Conservation (phyloP, 2,113 vertebrate genomes). For the Hippopotamus amphibius region DNA sequence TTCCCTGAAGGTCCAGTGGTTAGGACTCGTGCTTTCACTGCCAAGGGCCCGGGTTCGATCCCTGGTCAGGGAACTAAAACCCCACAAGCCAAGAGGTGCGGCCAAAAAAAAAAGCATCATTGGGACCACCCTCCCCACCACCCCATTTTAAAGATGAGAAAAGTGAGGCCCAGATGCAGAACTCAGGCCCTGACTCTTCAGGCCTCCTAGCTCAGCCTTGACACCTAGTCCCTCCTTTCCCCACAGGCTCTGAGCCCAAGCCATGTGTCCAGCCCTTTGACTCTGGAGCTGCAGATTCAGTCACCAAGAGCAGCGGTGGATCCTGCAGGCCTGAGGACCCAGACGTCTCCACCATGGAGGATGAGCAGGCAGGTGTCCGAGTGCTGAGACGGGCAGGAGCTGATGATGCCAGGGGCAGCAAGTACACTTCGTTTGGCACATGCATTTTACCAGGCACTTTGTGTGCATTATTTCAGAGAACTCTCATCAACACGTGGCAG, state of each 20-base stretch:
- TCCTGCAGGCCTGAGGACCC: slow-evolving; percentile 35
- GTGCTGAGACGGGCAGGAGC: background rate
- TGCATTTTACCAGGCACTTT: background rate
- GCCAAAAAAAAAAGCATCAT: background rate
- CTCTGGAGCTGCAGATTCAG: background rate
- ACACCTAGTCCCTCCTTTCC: background rate
- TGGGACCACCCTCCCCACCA: background rate
- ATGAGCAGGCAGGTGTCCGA: slow-evolving; percentile 74
- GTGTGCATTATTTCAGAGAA: background rate
- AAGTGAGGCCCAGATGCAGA: background rate
- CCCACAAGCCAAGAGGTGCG: too few relatives aligned
- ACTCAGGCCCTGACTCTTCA: background rate
- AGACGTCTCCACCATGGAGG: slow-evolving; percentile 44
- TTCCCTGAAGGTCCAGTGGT: too few relatives aligned
- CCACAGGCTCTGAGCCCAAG: slow-evolving; percentile 74
- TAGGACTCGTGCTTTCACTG: too few relatives aligned
- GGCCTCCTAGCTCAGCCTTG: background rate
- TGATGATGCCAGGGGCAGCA: background rate
- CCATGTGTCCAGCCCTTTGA: slow-evolving; percentile 55
- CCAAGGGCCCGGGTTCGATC: too few relatives aligned
- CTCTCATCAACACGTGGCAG: too few relatives aligned
- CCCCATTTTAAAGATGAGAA: background rate
- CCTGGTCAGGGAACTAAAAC: too few relatives aligned
- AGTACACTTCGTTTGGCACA: background rate
- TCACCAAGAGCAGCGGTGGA: background rate